phyloP scores from a whole-genome alignment of 2,888 invertebrate species.

The Clanis bilineata region DNA sequence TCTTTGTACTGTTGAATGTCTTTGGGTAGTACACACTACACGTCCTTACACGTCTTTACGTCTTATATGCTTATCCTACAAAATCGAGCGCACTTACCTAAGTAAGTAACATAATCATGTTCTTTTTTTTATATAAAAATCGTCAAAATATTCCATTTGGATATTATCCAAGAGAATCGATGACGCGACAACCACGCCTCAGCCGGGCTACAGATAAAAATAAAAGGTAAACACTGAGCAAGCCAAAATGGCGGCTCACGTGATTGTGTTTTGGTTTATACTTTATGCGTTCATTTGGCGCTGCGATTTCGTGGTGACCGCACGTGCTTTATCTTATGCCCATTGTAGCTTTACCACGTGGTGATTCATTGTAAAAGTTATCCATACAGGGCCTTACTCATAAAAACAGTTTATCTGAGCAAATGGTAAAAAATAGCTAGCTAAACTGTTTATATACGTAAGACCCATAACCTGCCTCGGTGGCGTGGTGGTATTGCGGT shows the following conservation, averaged over 20 bases:
- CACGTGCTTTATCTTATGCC: background rate
- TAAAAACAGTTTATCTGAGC: too few relatives aligned
- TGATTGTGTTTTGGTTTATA: conserved; percentile 43
- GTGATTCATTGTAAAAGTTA: background rate
- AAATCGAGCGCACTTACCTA: too few relatives aligned
- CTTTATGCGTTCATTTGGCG: conserved; percentile 14
- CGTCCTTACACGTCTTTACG: too few relatives aligned
- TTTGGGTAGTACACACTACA: too few relatives aligned
- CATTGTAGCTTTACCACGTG: background rate
- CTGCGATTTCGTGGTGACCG: background rate
- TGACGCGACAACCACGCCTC: conserved; percentile 35
- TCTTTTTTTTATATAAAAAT: background rate
- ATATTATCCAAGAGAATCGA: background rate
- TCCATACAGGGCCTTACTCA: too few relatives aligned
- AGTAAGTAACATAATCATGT: background rate
- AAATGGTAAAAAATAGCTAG: too few relatives aligned
- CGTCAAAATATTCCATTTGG: background rate
- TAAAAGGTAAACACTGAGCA: conserved; percentile 60
- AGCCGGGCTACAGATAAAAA: conserved; percentile 45
- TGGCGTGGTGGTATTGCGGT: too few relatives aligned
- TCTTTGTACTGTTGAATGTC: too few relatives aligned
- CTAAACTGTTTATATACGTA: too few relatives aligned
- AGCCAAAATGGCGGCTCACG: conserved; percentile 48
- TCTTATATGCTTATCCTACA: too few relatives aligned
- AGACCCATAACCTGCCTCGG: too few relatives aligned